Conservation (phyloP, 2,888 invertebrate genomes). For the Diarsia rubi region DNA sequence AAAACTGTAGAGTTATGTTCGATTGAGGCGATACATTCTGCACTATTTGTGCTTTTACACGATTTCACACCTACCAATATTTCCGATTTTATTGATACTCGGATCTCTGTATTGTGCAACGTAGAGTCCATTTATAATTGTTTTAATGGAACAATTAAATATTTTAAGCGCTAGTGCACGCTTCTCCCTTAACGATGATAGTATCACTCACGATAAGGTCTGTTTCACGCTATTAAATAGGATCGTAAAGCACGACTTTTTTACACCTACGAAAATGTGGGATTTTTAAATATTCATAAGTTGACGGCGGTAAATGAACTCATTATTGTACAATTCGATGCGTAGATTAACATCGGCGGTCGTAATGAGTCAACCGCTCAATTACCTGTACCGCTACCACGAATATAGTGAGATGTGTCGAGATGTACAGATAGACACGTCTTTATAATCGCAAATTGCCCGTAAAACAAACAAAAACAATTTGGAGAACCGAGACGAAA, state of each 20-base stretch:
- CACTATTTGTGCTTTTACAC: constrained; percentile 72
- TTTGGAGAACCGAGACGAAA: constrained; percentile 84
- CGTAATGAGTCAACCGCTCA: constrained; percentile 82
- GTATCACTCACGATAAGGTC: constrained; percentile 71
- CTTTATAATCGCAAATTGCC: constrained; percentile 85
- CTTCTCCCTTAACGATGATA: constrained; percentile 56
- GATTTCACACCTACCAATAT: constrained; percentile 78
- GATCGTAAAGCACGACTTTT: constrained; percentile 76
- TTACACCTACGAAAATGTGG: constrained; percentile 76
- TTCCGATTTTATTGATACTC: constrained; percentile 57
- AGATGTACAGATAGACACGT: constrained; percentile 75
- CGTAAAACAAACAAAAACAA: constrained; percentile 88
- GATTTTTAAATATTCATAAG: constrained; percentile 86
- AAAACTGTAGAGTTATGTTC: constrained; percentile 64
- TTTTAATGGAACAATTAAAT: constrained; percentile 63
- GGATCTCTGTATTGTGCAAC: constrained; percentile 53
- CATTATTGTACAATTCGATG: constrained; percentile 82
- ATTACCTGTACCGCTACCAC: constrained; percentile 78
- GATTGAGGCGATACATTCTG: constrained; percentile 61
- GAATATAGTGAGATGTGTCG: constrained; percentile 71
- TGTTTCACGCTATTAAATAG: constrained; percentile 74
- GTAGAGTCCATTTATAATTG: constrained; percentile 58
- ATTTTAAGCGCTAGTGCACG: constrained; percentile 53
- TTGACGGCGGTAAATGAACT: constrained; percentile 83
- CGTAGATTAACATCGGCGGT: constrained; percentile 82